phyloP scores from a whole-genome alignment of 1,140 invertebrate species.

The Gryon sp. region DNA sequence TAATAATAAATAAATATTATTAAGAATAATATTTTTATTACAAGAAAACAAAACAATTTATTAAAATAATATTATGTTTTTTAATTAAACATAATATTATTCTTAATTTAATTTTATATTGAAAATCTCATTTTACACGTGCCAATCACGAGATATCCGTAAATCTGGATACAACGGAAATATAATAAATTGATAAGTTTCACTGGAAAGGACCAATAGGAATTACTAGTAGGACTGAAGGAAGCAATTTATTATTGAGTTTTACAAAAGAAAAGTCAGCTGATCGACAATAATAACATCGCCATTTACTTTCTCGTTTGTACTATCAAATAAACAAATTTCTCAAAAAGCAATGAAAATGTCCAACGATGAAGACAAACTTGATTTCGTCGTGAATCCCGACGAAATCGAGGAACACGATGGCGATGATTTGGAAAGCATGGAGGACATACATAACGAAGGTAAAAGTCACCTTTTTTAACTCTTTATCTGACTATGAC shows the following conservation, averaged over 20 bases:
- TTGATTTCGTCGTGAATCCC: slow-evolving; percentile 46
- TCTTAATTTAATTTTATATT: no score
- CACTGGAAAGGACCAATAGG: background rate
- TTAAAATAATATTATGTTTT: no score
- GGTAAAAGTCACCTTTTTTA: slow-evolving; percentile 10
- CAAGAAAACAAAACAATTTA: no score
- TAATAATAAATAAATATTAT: no score
- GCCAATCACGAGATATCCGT: no score
- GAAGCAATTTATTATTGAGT: background rate
- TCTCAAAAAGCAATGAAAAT: slow-evolving; percentile 31
- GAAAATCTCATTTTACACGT: no score
- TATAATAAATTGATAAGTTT: background rate
- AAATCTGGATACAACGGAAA: no score
- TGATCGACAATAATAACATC: slow-evolving; percentile 45
- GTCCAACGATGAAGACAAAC: slow-evolving; percentile 37
- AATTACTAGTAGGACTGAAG: background rate
- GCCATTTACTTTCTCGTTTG: slow-evolving; percentile 18
- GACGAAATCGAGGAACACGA: slow-evolving; percentile 36
- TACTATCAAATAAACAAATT: background rate
- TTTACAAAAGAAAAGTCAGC: slow-evolving; percentile 35
- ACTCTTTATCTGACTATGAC: background rate
- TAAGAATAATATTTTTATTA: no score
- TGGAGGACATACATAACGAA: slow-evolving; percentile 41
- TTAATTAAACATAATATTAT: no score
- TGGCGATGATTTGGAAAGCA: slow-evolving; percentile 22